Conservation (phyloP, 2,113 vertebrate genomes). For the Nannospalax galili region DNA sequence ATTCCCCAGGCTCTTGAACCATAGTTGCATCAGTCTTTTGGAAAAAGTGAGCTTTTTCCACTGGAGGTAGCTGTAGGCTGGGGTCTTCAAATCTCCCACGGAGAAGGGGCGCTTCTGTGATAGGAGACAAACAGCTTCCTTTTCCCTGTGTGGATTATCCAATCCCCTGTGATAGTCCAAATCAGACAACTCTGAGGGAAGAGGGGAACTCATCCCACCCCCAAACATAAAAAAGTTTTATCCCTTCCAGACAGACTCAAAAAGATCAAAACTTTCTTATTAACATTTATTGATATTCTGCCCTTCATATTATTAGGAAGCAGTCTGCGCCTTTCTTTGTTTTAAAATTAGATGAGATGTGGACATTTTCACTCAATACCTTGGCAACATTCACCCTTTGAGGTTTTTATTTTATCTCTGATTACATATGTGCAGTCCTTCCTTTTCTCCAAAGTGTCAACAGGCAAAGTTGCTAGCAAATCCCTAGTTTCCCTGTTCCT, state of each 20-base stretch:
- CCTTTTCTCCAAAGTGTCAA: not conserved
- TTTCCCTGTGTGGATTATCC: not conserved
- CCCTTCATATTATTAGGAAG: not conserved
- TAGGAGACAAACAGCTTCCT: not conserved
- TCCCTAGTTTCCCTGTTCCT: not conserved
- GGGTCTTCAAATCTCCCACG: not conserved
- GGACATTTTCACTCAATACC: not conserved
- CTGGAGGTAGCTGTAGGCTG: not conserved
- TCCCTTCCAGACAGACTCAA: not conserved
- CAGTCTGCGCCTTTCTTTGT: not conserved
- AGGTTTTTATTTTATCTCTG: not conserved
- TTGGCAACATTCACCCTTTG: not conserved
- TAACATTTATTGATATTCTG: not conserved
- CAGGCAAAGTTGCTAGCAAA: not conserved
- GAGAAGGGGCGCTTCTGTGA: no score
- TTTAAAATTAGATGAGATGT: not conserved
- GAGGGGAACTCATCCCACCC: not conserved
- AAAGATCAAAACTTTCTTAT: no score
- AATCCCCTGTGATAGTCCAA: not conserved
- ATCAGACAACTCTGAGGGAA: not conserved
- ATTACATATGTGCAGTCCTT: not conserved
- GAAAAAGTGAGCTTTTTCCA: not conserved
- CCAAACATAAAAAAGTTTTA: not conserved
- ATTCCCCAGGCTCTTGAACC: no score
- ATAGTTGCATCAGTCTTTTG: no score